Conservation (phyloP, 2,888 invertebrate species). For the Chymomyza procnemis region DNA sequence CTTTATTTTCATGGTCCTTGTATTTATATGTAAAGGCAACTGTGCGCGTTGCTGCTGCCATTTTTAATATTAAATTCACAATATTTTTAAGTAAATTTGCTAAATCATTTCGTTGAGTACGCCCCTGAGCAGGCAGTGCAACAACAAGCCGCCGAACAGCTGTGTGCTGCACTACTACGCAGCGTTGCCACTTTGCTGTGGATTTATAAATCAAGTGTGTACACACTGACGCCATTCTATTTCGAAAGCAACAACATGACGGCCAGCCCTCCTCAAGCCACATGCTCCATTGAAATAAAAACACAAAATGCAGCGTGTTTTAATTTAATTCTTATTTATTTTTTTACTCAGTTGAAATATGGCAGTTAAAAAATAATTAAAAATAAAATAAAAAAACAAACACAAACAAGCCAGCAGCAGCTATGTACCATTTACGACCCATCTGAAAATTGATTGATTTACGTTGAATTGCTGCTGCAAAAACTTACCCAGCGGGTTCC, state of each 20-base stretch:
- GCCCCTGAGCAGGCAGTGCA: not conserved
- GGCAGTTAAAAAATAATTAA: conserved; percentile 9
- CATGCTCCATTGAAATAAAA: not conserved
- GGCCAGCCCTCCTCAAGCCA: not conserved
- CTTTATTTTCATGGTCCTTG: conserved; percentile 66
- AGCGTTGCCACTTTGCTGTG: not conserved
- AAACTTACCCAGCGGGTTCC: conserved; percentile 42
- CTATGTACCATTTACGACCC: not conserved
- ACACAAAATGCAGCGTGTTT: not conserved
- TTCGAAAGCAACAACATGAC: not conserved
- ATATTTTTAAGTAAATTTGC: not conserved
- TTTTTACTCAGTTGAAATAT: not conserved
- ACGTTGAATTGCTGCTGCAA: conserved; percentile 18
- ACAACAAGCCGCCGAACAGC: not conserved
- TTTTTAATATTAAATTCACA: conserved; percentile 34
- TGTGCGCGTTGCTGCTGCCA: conserved; percentile 27
- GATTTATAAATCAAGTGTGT: conserved; percentile 15
- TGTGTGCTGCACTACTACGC: not conserved
- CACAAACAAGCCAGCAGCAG: not conserved
- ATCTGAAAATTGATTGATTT: conserved; percentile 42
- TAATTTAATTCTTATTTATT: not conserved
- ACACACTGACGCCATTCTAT: conserved; percentile 19
- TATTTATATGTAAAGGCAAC: conserved; percentile 73
- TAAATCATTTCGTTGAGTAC: not conserved
- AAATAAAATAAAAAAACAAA: not conserved